Evolutionary conservation across 2,113 vertebrate species (phyloP).

Genomic region (Lynx canadensis): DNA sequence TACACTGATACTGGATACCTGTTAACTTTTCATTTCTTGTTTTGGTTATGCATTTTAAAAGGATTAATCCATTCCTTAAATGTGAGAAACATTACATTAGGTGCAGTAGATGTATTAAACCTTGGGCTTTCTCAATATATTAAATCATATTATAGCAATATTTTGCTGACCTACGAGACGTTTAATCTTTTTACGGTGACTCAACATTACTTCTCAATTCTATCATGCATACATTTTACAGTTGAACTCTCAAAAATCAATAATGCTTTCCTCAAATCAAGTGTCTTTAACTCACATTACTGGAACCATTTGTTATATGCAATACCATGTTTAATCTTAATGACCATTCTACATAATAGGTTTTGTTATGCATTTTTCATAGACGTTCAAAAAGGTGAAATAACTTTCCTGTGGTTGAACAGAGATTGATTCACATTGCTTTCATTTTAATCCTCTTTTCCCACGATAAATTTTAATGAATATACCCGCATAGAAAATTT

Average conservation of each 20-base stretch:
- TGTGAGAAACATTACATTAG: background rate
- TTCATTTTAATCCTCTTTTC: background rate
- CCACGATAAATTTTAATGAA: background rate
- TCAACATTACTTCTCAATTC: background rate
- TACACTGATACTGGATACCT: background rate
- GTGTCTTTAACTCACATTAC: background rate
- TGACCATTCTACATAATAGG: background rate
- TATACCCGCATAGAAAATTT: background rate
- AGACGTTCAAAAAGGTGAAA: slow-evolving; percentile 6
- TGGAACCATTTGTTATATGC: background rate
- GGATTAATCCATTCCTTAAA: background rate
- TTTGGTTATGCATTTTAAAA: background rate
- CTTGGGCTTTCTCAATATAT: background rate
- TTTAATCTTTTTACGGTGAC: background rate
- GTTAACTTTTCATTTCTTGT: background rate
- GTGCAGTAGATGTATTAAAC: background rate
- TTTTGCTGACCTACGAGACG: background rate
- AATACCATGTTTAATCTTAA: background rate
- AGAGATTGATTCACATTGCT: background rate
- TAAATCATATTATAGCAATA: slow-evolving; percentile 5
- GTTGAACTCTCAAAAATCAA: slow-evolving; percentile 50
- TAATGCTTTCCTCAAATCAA: background rate
- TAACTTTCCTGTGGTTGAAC: background rate
- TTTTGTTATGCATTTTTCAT: slow-evolving; percentile 38
- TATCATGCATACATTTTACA: background rate